Percentiles rank a stretch among this genome's conserved stretches.
phyloP scores from a whole-genome alignment of 2,888 invertebrate species.

The Yponomeuta malinellus region DNA sequence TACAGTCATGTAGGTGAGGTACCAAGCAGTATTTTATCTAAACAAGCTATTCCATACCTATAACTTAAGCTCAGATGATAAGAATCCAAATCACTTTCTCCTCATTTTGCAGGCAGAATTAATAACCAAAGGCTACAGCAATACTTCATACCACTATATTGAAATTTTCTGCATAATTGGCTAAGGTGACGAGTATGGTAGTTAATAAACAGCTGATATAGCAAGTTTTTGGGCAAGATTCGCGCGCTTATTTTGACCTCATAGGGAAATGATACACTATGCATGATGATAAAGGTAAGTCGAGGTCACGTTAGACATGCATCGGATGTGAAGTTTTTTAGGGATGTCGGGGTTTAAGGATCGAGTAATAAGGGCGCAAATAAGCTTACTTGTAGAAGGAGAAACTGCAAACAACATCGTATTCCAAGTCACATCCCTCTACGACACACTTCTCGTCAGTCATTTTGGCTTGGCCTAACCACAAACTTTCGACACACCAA shows the following conservation, averaged over 20 bases:
- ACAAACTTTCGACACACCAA: slow-evolving; percentile 50
- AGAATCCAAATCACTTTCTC: neutral
- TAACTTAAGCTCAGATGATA: neutral
- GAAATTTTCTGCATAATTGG: too few species aligned
- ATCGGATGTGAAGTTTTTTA: slow-evolving; percentile 20
- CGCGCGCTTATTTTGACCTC: neutral
- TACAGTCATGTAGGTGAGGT: neutral
- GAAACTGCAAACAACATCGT: slow-evolving; percentile 72
- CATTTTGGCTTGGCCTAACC: slow-evolving; percentile 49
- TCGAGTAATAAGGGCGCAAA: slow-evolving; percentile 18
- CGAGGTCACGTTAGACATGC: neutral
- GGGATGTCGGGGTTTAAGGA: neutral
- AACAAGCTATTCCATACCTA: neutral
- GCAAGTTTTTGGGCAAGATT: neutral
- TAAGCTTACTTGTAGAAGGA: slow-evolving; percentile 71
- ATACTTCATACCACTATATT: too few species aligned
- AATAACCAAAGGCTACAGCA: neutral
- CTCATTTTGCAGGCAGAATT: neutral
- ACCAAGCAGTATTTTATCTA: neutral
- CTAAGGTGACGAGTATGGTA: too few species aligned
- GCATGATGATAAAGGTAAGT: neutral
- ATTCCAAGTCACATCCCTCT: slow-evolving; percentile 69
- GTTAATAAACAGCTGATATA: neutral
- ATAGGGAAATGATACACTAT: neutral
- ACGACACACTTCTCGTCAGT: slow-evolving; percentile 67